Evolutionary conservation across 23 tunicate genomes (phyloP), one percentile per base, ranked within the genome.

Genomic region (Ascidia mentula): DNA sequence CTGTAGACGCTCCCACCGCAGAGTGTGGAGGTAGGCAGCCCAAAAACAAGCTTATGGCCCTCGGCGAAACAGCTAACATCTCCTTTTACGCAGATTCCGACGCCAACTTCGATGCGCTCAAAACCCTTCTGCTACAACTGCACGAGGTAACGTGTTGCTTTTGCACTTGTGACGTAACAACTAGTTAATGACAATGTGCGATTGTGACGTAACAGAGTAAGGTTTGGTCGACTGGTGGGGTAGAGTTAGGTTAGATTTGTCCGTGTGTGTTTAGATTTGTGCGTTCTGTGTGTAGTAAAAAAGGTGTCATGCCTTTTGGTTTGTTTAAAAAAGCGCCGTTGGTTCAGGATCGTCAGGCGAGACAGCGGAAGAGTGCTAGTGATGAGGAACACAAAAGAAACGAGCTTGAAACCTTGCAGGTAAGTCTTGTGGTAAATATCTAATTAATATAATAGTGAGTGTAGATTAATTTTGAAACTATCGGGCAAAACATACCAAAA

Each of bases 291-390:
- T 35, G 45, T 61, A 31, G 26, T 22, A 39, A 38, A n/a, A 70
- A 26, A 26, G 46, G 18, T 45, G 38, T n/a, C 69, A 88, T 88
- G 93, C 87, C 87, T 31, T 88, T 88, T 70, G 59, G 46, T 39
- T 77, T 88, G 79, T 88, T 88, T 77, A 88, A 88, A 82, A 88
- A 88, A 45, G 18, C 86, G 38, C 6, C 37, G 40, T 46, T 72
- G 32, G 22, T 73, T 18, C 86, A 82, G 86, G 59, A 73, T 18
- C 42, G 39, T 32, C 36, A 45, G 35, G 46, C 42, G 22, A 36
- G 72, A 46, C n/a, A 30, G 32, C 71, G 73, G 72, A 31, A 36
- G 24, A 53, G 65, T 28, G 65, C 65, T 28, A 53, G 7, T 32
- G 79, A 73, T 1, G 46, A 82, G 20, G 73, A 73, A 73, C 45